Percentiles rank a stretch among this genome's conserved stretches.
These are phyloP conservation scores for Chondrosia reniformis DNA, from an alignment of 37 sponge, comb jelly and placozoan genomes.

Conservation along the genomic window DNA sequence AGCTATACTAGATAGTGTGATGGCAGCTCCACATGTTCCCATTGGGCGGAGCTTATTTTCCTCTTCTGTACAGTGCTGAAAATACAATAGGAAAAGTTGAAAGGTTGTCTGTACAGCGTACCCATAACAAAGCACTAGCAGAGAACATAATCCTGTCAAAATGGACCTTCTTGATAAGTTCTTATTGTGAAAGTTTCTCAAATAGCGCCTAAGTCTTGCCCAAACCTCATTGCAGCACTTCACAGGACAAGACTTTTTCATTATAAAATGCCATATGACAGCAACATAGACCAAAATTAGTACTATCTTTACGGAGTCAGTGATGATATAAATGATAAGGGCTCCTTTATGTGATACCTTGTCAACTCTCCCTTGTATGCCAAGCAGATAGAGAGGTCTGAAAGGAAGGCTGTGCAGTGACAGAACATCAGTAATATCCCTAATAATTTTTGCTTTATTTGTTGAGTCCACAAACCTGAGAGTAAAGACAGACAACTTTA, in stretches of 20 bases:
- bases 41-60: no score
- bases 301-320: not conserved
- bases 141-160: not conserved
- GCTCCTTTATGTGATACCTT: no score
- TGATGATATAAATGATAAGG: no score
- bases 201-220: no score
- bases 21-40: no score
- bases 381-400: not conserved
- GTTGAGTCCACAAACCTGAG: not conserved
- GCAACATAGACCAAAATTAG: not conserved
- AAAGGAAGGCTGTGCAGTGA: not conserved
- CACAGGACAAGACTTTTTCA: not conserved
- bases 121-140: not conserved
- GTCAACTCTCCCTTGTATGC: no score
- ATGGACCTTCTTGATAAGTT: no score
- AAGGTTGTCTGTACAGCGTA: not conserved
- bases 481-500: no score
- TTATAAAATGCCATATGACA: not conserved
- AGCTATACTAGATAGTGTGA: not conserved
- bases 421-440: not conserved
- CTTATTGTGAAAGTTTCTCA: no score
- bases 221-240: no score
- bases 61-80: no score
- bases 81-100: not conserved
- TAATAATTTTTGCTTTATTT: not conserved